Base-by-base conservation (phyloP, 1,140 invertebrate species). In the Myzus persicae region DNA sequence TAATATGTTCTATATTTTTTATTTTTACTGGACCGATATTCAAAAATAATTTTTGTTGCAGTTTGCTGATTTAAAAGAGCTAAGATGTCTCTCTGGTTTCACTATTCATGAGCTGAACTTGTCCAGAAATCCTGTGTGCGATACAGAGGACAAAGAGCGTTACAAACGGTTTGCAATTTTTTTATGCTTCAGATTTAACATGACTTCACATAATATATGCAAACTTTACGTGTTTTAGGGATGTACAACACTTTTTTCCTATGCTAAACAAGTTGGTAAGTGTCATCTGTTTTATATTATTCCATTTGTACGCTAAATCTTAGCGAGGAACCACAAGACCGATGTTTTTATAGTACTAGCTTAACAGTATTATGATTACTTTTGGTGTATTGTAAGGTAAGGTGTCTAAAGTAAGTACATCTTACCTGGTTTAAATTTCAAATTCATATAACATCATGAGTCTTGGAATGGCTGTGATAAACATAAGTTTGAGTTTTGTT, bases 91-190 rank as follows among this genome's bases (percentile, higher is more conserved):
- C 2, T 85, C 81, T 1, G 91, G 91, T 42, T 93, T n/a, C 40
- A 40, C 44, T 93, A 93, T 93, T 93, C 46, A 93, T 54, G 91
- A 54, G 18, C 81, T 93, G 36, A 84, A 93, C 24, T 84, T 93
- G 20, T 84, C 36, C 0, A 93, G 81, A 36, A 93, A 93, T 93
- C 91, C 91, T 54, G 36, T 93, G 36, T 82, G 44, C 14, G 38
- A 93, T 93, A 84, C 44, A 54, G 91, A 93, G 36, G 81, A 93
- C 46, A 93, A 93, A 93, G 91, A 93, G 91, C 76, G 46, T 51
- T 93, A 93, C 44, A 93, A 31, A n/a, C 81, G 46, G 91, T 91
- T 36, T 26, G 31, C 7, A 93, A 26, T 38, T 42, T 84, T 48
- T 82, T 44, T 76, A 54, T 76, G n/a, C 5, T 76, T 76, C 4